Conservation (phyloP, 1,140 invertebrate species). For the Monomorium pharaonis region DNA sequence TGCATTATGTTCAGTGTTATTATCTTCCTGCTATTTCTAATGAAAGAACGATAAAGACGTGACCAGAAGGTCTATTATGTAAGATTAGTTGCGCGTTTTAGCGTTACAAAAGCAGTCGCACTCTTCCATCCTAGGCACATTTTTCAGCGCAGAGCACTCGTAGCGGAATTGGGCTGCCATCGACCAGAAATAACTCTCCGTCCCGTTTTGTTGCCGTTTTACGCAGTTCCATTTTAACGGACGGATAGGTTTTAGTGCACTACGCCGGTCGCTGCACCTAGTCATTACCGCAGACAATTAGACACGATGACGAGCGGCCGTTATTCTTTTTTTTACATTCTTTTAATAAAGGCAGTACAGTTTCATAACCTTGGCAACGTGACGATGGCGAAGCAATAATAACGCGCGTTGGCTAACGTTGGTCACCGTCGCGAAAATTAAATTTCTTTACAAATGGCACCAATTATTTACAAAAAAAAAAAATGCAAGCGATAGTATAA, state of each 20-base stretch:
- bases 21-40: slow-evolving; percentile 2
- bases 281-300: slow-evolving; percentile 63
- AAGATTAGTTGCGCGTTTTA: slow-evolving; percentile 31
- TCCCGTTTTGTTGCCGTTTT: slow-evolving; percentile 33
- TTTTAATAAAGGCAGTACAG: slow-evolving; percentile 48
- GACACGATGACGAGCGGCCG: slow-evolving; percentile 53
- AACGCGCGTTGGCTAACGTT: slow-evolving; percentile 46
- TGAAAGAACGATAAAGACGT: neutral
- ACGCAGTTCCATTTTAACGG: slow-evolving; percentile 65
- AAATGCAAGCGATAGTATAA: neutral
- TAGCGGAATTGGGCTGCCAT: slow-evolving; percentile 29
- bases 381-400: slow-evolving; percentile 44
- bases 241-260: slow-evolving; percentile 50
- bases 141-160: neutral
- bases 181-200: slow-evolving; percentile 42
- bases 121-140: neutral
- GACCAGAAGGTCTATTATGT: slow-evolving; percentile 18
- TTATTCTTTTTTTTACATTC: slow-evolving; percentile 57
- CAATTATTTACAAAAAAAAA: slow-evolving; percentile 21
- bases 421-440: slow-evolving; percentile 30
- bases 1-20: neutral
- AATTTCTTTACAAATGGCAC: slow-evolving; percentile 28
- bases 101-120: neutral
- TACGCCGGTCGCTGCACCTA: slow-evolving; percentile 55
- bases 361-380: slow-evolving; percentile 54